A percentile compares a stretch with the other conserved stretches of the same genome.
Conservation (phyloP, 2,888 invertebrate genomes). For the Ceraclea dissimilis region DNA sequence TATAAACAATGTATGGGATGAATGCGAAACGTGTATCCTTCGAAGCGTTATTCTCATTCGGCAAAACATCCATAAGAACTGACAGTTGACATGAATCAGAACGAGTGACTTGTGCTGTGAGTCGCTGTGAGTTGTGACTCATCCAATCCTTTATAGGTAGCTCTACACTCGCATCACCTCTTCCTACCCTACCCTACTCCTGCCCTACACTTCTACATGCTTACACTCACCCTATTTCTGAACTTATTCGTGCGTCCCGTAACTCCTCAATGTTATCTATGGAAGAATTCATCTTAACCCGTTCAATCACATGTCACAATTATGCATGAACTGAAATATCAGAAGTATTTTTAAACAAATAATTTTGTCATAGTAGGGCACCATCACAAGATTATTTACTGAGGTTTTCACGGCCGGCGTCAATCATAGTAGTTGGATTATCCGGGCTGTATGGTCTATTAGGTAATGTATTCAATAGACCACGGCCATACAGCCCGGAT, state of each 20-base stretch:
- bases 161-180: not conserved
- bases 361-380: too few species aligned
- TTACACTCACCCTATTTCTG: not conserved
- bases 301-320: too few species aligned
- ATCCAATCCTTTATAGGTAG: constrained; percentile 1
- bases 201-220: not conserved
- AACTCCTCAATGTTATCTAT: not conserved
- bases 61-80: constrained; percentile 3
- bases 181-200: not conserved
- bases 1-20: not conserved
- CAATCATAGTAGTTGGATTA: too few species aligned
- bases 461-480: too few species aligned
- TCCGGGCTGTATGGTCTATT: too few species aligned
- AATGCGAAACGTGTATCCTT: not conserved
- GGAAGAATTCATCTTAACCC: constrained; percentile 1
- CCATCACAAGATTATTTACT: too few species aligned
- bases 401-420: too few species aligned
- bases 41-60: constrained; percentile 1
- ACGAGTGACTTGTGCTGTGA: not conserved
- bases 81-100: constrained; percentile 8
- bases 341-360: too few species aligned
- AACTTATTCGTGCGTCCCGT: constrained; percentile 5
- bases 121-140: too few species aligned
- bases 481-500: too few species aligned
- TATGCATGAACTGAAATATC: too few species aligned